Evolutionary conservation across 2,888 invertebrate species (phyloP), one percentile per base, ranked within the genome.

Genomic region (Tetropium fuscum): DNA sequence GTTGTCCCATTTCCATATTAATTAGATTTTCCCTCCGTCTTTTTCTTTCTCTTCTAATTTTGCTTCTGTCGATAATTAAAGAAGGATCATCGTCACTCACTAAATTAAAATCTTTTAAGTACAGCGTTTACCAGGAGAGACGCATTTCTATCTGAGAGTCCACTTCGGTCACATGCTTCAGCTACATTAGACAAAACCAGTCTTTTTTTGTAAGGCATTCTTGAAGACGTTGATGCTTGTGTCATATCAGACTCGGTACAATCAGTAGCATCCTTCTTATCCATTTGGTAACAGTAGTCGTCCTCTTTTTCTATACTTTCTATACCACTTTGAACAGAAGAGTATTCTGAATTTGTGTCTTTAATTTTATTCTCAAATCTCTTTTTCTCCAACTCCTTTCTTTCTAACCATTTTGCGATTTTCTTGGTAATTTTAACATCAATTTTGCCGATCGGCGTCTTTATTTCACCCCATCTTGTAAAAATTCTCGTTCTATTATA

Each of bases 341-440:
- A 16, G 16, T 36, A 36, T 15, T 15, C 16, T 36, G 15, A 15
- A 36, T 15, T 36, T 36, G 36, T 36, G 16, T 36, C 16, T 36
- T 16, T 15, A 36, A 18, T 40, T 40, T 40, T 20, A 8, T 11
- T 32, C 7, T 32, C 13, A 32, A 32, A 32, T 11, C 13, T 32
- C 13, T 11, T 32, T 32, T 32, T 40, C 3, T n/a, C 40, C 5
- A 40, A 40, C 2, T 19, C 19, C 1, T 40, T 40, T 19, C 19
- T 40, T 40, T 40, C 40, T 40, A 40, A 40, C 20, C 10, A 40
- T 11, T 40, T 30, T 3, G 38, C 38, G 38, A 40, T 18, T 40
- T 18, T 40, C 38, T 40, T 40, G 1, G 38, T 40, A 40, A 10
- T 40, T 40, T 40, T 40, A 40, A 40, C 38, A 40, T 19, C 38